These are phyloP conservation scores for Catharus minimus DNA, from an alignment of 2,113 vertebrate genomes.

Conservation along the genomic window DNA sequence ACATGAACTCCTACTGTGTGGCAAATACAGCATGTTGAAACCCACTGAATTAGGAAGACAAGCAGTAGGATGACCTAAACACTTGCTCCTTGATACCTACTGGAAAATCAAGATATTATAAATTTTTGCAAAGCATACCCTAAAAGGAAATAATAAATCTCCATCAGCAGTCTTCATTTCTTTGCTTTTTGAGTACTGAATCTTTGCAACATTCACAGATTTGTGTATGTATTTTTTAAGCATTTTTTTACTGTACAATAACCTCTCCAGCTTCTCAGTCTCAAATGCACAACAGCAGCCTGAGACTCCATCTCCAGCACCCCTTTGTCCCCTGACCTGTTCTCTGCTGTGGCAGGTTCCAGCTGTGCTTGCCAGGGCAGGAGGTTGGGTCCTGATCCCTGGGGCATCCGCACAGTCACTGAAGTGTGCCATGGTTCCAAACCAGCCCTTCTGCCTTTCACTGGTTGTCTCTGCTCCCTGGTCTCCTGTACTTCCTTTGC, in stretches of 20 bases:
- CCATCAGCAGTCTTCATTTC: background rate
- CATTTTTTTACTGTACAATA: background rate
- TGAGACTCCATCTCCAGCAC: background rate
- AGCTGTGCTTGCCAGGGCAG: background rate
- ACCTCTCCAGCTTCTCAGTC: background rate
- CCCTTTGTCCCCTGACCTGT: background rate
- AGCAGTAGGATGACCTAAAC: background rate
- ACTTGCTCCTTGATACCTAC: background rate
- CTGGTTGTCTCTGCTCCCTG: background rate
- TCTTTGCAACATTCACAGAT: background rate
- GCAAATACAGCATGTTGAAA: background rate
- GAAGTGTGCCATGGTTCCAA: background rate
- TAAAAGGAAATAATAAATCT: background rate
- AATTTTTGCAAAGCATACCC: background rate
- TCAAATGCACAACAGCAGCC: background rate
- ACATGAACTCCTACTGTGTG: background rate
- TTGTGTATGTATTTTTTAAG: rapidly evolving
- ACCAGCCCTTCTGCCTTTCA: background rate
- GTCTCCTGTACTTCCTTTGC: background rate
- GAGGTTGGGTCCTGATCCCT: background rate
- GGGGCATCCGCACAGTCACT: background rate
- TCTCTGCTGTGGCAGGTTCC: background rate
- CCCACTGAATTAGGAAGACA: background rate
- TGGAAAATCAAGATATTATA: background rate
- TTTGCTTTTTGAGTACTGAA: background rate